Evolutionary conservation across 2,888 invertebrate genomes (phyloP).

Genomic region (Dryococelus australis): DNA sequence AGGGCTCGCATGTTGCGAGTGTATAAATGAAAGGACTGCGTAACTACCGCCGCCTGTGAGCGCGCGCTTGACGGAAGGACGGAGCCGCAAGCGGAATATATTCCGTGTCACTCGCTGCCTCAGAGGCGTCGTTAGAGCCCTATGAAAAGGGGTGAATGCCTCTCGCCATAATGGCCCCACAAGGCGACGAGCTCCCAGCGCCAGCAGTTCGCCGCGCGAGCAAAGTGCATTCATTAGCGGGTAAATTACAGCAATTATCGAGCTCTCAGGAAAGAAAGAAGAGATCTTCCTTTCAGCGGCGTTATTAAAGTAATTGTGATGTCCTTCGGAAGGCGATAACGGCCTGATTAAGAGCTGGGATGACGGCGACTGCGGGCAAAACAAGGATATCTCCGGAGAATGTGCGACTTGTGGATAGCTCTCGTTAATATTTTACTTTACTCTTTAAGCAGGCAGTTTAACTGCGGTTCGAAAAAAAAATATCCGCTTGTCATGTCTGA

Average conservation of each 20-base stretch:
- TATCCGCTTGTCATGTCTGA: no score
- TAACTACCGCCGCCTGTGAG: no score
- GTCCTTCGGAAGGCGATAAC: slow-evolving; percentile 16
- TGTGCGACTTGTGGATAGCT: not conserved
- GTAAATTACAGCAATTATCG: slow-evolving; percentile 2
- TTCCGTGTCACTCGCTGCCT: no score
- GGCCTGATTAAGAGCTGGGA: not conserved
- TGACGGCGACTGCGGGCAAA: not conserved
- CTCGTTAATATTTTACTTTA: not conserved
- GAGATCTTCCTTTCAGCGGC: not conserved
- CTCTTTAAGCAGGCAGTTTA: no score
- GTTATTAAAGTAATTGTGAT: slow-evolving; percentile 3
- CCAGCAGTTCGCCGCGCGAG: not conserved
- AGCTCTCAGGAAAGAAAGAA: not conserved
- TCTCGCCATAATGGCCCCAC: not conserved
- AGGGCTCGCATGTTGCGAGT: no score
- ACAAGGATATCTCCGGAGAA: slow-evolving; percentile 39
- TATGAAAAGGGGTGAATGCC: not conserved
- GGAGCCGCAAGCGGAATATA: no score
- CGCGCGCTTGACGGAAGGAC: no score
- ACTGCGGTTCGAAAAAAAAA: no score
- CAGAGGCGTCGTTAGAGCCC: not conserved
- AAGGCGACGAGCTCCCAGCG: not conserved
- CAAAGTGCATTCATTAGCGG: slow-evolving; percentile 9
- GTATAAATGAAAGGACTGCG: no score